These are phyloP conservation scores for Acromyrmex heyeri DNA, from an alignment of 1,140 invertebrate species.

Conservation along the genomic window DNA sequence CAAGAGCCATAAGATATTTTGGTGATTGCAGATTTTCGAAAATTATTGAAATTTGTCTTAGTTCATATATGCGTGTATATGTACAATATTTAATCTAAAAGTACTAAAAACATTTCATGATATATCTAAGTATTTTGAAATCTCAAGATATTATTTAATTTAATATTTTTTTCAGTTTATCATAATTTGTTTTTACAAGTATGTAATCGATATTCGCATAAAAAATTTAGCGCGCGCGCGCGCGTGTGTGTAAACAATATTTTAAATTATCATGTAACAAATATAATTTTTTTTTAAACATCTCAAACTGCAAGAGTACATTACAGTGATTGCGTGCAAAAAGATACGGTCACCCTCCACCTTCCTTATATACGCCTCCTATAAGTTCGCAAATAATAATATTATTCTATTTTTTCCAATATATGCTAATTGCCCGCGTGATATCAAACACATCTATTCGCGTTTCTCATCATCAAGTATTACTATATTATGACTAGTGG, in stretches of 20 bases:
- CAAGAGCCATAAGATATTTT: too few species aligned
- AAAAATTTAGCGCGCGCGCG: too few species aligned
- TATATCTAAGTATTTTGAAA: constrained; percentile 8
- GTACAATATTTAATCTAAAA: neutral
- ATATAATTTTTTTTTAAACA: neutral
- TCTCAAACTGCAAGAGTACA: neutral
- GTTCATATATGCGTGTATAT: neutral
- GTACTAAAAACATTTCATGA: neutral
- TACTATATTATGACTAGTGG: constrained; percentile 67
- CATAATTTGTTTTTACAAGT: neutral
- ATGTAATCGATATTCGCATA: neutral
- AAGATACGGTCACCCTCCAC: neutral
- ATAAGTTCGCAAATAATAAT: neutral
- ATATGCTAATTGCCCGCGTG: neutral
- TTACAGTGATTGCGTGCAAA: neutral
- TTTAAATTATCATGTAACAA: neutral
- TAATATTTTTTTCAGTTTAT: neutral
- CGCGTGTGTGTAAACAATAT: neutral
- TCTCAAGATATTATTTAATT: neutral
- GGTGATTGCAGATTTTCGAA: neutral
- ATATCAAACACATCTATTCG: neutral
- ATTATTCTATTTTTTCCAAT: constrained; percentile 3
- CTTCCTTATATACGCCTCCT: neutral
- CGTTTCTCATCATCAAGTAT: constrained; percentile 12
- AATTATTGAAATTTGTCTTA: neutral